phyloP scores from a whole-genome alignment of 2,113 vertebrate genomes.

The Okapia johnstoni region DNA sequence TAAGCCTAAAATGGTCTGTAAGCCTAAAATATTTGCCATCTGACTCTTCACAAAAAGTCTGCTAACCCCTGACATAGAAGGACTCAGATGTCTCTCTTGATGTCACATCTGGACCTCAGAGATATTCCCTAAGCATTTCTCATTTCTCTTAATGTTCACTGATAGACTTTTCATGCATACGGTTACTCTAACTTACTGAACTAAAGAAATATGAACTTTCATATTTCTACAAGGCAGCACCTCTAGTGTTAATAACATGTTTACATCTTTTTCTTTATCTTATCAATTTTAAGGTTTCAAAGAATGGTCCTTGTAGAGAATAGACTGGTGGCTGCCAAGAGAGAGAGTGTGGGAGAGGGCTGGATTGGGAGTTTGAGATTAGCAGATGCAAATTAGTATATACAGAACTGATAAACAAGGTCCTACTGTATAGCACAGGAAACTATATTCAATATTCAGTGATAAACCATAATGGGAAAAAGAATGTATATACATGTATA shows the following conservation, averaged over 20 bases:
- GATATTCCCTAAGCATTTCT: not conserved
- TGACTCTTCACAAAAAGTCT: not conserved
- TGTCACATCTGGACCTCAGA: not conserved
- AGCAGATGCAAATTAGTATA: not conserved
- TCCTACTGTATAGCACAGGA: not conserved
- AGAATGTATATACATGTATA: not conserved
- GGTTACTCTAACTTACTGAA: not conserved
- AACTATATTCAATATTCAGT: not conserved
- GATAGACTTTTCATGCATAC: not conserved
- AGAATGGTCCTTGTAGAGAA: not conserved
- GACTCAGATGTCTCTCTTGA: not conserved
- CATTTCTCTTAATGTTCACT: not conserved
- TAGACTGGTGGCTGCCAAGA: not conserved
- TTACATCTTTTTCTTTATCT: not conserved
- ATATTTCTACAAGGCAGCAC: not conserved
- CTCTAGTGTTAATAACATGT: not conserved
- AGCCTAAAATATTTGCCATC: not conserved
- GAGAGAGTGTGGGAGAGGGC: not conserved
- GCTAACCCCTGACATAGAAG: not conserved
- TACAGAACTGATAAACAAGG: not conserved
- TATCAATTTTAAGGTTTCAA: slow-evolving; percentile 8
- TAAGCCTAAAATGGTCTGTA: not conserved
- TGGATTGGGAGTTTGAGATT: not conserved
- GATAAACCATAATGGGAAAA: not conserved
- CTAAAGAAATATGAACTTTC: not conserved